A percentile compares a stretch with the other conserved stretches of the same genome.
Evolutionary conservation across 2,113 vertebrate genomes (phyloP).

Genomic region (Nibea albiflora): DNA sequence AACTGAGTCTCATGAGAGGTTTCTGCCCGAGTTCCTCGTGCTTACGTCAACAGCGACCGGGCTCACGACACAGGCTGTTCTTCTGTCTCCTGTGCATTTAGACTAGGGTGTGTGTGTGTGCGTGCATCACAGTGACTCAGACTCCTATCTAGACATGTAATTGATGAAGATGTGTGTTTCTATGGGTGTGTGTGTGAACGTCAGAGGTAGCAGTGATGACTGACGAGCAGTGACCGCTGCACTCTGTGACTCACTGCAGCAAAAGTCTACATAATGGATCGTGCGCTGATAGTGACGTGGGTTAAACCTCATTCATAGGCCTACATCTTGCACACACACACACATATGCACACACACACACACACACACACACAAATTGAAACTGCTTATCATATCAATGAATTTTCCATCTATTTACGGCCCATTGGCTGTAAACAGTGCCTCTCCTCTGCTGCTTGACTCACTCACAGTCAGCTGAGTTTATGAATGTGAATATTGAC

Average conservation of each 20-base stretch:
- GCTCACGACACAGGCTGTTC: conserved; percentile 34
- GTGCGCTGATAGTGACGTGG: conserved; percentile 42
- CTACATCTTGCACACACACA: neutral
- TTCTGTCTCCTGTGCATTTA: conserved; percentile 19
- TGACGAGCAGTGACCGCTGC: conserved; percentile 41
- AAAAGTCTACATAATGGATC: conserved; percentile 43
- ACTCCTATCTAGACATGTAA: conserved; percentile 21
- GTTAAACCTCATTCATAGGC: neutral
- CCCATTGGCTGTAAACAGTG: neutral
- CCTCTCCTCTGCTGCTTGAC: neutral
- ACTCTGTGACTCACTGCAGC: conserved; percentile 67
- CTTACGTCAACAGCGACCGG: conserved; percentile 29
- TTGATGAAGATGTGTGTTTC: conserved; percentile 28
- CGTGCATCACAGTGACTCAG: conserved; percentile 67
- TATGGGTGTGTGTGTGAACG: conserved; percentile 16
- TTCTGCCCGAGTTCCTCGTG: conserved; percentile 12
- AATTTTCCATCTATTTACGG: neutral
- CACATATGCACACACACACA: neutral
- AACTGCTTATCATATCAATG: neutral
- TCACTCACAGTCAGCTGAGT: conserved; percentile 24
- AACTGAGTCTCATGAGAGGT: conserved; percentile 48
- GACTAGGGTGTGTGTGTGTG: neutral
- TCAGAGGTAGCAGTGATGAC: conserved; percentile 64
- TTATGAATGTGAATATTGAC: conserved; percentile 46
- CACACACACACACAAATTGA: neutral